Evolutionary conservation across 1,140 invertebrate species (phyloP), one percentile per base, ranked within the genome.

Genomic region (Drosophila serrata): DNA sequence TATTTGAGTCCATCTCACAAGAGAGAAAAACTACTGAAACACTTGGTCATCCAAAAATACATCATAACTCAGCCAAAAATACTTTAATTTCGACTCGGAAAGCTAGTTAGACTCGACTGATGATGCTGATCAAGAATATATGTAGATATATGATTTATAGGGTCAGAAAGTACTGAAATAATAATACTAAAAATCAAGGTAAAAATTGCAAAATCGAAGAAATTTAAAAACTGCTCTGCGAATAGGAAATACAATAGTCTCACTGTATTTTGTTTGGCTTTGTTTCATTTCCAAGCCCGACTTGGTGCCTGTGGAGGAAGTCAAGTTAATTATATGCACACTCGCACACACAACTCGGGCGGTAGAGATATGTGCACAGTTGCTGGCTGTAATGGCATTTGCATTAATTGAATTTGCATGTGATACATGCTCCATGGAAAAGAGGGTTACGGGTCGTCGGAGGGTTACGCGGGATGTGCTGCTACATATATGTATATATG

Each of bases 321-420:
- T 85, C 61, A 48, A 46, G 39, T 62, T 79, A 82, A 82, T 79
- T 60, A 65, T 65, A 75, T 82, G 58, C 57, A 70, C 62, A 45
- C 65, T 33, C 42, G n/a, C n/a, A 31, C 59, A 31, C 33, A 64
- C 17, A 7, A 8, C 40, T 11, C 31, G 17, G 1, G 15, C 17
- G 40, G 19, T 13, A 3, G 29, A 42, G 29, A 43, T 64, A 67
- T 67, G 39, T 37, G 62, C 17, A 56, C 56, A 62, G 56, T 75
- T 46, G 70, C 27, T 42, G 74, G 33, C 46, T 60, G 53, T 77
- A 82, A 74, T 82, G 33, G 51, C 29, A 76, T 69, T 43, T 70
- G 77, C 60, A 67, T 80, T 70, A 85, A 76, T 76, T 70, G 56
- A 64, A 75, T 84, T 79, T 75, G 60, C 75, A 75, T 81, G 60